Conservation (phyloP, 1,140 invertebrate species). For the Antheraea pernyi region DNA sequence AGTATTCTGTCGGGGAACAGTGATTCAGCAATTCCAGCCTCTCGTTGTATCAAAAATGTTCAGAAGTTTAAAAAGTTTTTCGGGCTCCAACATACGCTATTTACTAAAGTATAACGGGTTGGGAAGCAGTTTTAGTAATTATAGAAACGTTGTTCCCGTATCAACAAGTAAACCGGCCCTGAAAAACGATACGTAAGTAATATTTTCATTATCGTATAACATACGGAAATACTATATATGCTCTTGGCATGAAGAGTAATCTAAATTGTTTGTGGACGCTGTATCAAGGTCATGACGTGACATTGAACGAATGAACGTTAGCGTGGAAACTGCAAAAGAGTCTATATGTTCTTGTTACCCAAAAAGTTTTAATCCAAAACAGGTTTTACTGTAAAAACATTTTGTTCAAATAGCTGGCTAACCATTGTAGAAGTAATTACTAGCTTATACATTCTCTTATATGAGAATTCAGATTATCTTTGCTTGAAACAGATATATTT, state of each 20-base stretch:
- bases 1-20: slow-evolving; percentile 14
- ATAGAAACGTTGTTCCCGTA: slow-evolving; percentile 47
- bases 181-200: slow-evolving; percentile 64
- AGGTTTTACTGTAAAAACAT: neutral
- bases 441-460: too few relatives aligned
- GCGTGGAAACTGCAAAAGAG: neutral
- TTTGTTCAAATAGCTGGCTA: too few relatives aligned
- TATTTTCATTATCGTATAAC: slow-evolving; percentile 11
- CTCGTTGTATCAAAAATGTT: slow-evolving; percentile 43
- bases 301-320: neutral
- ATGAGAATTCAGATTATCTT: too few relatives aligned
- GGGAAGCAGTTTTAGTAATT: slow-evolving; percentile 49
- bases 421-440: too few relatives aligned
- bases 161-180: slow-evolving; percentile 54
- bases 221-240: neutral
- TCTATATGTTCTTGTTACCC: neutral
- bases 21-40: slow-evolving; percentile 15
- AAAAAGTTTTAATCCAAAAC: neutral
- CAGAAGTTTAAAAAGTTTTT: slow-evolving; percentile 50
- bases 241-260: neutral
- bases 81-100: slow-evolving; percentile 34
- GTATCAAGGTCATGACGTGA: neutral
- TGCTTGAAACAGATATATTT: too few relatives aligned
- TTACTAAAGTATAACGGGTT: slow-evolving; percentile 48
- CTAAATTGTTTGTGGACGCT: neutral